Evolutionary conservation across 1,140 invertebrate species (phyloP).

Genomic region (Diploscapter pachys): DNA sequence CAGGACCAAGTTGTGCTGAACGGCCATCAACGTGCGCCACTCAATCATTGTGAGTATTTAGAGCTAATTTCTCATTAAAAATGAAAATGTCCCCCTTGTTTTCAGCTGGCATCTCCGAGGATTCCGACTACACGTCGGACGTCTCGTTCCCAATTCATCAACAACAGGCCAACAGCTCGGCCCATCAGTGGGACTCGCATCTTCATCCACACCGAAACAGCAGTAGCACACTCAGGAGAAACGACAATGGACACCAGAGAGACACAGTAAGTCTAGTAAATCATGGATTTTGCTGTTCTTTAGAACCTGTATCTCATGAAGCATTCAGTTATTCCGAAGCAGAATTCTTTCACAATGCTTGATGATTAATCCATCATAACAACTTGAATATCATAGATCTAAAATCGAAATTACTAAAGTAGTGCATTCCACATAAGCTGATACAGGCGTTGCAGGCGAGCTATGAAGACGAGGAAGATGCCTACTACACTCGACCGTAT

Average conservation of each 20-base stretch:
- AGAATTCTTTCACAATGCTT: no score
- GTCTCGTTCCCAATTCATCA: slow-evolving; percentile 83
- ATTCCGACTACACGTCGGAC: slow-evolving; percentile 92
- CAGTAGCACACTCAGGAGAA: background rate
- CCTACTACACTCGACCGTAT: slow-evolving; percentile 19
- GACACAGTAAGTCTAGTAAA: slow-evolving; percentile 23
- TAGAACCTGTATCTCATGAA: no score
- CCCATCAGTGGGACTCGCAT: slow-evolving; percentile 54
- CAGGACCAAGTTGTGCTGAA: slow-evolving; percentile 30
- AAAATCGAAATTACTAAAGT: no score
- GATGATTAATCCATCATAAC: no score
- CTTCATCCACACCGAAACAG: slow-evolving; percentile 66
- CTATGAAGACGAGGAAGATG: slow-evolving; percentile 50
- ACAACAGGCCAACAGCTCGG: slow-evolving; percentile 46
- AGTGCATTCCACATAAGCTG: background rate
- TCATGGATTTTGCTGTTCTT: no score
- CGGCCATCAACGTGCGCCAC: slow-evolving; percentile 47
- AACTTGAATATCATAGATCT: no score
- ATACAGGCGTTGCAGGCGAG: slow-evolving; percentile 39
- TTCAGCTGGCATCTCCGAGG: slow-evolving; percentile 90
- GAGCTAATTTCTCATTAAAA: slow-evolving; percentile 15
- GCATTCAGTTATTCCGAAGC: no score
- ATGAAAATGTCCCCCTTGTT: slow-evolving; percentile 17
- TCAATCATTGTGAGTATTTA: slow-evolving; percentile 51
- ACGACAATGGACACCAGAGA: slow-evolving; percentile 1